Percentiles rank a stretch among this genome's conserved stretches.
These are phyloP conservation scores for Campoletis sonorensis DNA, from an alignment of 1,140 invertebrate species.

Conservation along the genomic window DNA sequence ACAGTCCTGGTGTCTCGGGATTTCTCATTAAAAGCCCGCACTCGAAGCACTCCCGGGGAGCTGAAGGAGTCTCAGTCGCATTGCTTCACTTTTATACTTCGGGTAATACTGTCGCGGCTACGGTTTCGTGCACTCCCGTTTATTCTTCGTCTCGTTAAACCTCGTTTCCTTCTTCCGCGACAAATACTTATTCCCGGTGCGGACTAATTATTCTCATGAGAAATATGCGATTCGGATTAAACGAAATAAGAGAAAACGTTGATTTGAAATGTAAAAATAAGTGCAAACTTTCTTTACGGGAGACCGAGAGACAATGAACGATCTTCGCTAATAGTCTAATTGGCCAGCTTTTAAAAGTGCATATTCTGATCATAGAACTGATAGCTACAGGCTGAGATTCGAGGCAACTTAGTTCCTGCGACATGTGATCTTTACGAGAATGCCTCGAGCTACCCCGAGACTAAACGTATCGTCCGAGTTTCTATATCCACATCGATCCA, in stretches of 20 bases:
- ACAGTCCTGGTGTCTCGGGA: constrained; percentile 12
- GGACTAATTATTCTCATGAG: no score
- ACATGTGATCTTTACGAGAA: constrained; percentile 43
- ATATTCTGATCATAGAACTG: constrained; percentile 1
- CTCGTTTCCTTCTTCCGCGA: constrained; percentile 60
- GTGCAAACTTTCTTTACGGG: neutral
- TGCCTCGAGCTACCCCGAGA: constrained; percentile 19
- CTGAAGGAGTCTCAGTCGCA: no score
- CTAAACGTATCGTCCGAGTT: neutral
- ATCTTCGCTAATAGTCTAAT: constrained; percentile 30
- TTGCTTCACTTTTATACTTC: no score
- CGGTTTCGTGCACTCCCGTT: constrained; percentile 35
- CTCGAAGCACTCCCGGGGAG: neutral
- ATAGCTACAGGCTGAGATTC: neutral
- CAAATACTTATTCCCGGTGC: constrained; percentile 56
- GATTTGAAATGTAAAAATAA: neutral
- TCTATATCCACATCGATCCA: neutral
- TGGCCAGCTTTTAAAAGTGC: constrained; percentile 13
- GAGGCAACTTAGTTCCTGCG: constrained; percentile 29
- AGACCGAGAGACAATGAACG: neutral
- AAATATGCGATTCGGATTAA: no score
- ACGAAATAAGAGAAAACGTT: neutral
- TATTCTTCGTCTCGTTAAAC: constrained; percentile 53
- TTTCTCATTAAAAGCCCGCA: constrained; percentile 38
- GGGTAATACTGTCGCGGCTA: neutral